A percentile compares a stretch with the other conserved stretches of the same genome.
Conservation (phyloP, 1,140 invertebrate genomes). For the Anoplophora glabripennis region DNA sequence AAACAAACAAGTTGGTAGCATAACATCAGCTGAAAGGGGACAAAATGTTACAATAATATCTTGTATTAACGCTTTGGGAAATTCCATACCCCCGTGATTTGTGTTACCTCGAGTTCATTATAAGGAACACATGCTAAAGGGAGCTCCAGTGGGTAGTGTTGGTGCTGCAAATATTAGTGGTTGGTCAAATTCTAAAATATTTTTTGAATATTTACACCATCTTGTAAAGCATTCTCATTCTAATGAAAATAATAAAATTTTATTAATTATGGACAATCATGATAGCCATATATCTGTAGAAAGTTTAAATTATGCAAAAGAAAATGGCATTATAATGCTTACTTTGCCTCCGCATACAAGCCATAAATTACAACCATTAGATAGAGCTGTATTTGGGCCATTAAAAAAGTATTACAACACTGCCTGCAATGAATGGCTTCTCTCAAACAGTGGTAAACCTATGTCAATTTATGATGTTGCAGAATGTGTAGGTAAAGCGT, state of each 20-base stretch:
- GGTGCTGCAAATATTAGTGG: conserved; percentile 42
- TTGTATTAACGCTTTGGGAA: conserved; percentile 33
- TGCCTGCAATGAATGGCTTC: no score
- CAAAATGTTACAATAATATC: conserved; percentile 31
- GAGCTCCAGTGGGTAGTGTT: conserved; percentile 1
- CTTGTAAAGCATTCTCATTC: not conserved
- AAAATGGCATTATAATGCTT: no score
- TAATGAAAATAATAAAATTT: conserved; percentile 5
- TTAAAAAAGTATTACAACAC: no score
- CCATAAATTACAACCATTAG: no score
- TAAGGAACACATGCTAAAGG: conserved; percentile 23
- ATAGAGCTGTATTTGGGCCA: no score
- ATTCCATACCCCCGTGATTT: conserved; percentile 38
- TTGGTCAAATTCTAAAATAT: conserved; percentile 50
- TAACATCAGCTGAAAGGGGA: conserved; percentile 51
- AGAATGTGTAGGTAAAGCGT: no score
- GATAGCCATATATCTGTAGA: conserved; percentile 10
- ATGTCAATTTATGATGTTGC: no score
- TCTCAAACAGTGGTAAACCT: no score
- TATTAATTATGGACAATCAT: conserved; percentile 16
- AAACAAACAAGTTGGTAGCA: conserved; percentile 47
- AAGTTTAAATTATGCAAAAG: conserved; percentile 5
- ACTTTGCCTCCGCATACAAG: no score
- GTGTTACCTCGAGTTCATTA: conserved; percentile 34
- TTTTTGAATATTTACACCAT: conserved; percentile 43